phyloP scores from a whole-genome alignment of 2,113 vertebrate species.

The Vireo altiloquus region DNA sequence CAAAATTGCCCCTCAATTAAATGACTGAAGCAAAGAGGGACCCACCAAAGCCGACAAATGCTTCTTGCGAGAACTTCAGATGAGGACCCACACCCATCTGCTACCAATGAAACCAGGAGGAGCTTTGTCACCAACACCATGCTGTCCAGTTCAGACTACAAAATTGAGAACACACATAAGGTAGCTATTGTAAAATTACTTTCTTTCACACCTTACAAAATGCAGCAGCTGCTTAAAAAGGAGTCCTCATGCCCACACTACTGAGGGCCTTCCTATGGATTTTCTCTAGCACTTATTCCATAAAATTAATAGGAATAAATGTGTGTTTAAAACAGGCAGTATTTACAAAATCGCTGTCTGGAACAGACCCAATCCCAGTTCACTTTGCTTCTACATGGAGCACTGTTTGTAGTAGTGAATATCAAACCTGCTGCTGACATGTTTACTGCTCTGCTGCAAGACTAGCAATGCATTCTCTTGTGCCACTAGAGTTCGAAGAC shows the following conservation, averaged over 20 bases:
- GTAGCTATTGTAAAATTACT: not conserved
- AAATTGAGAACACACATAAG: not conserved
- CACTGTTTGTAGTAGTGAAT: not conserved
- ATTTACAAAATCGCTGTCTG: not conserved
- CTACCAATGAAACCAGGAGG: not conserved
- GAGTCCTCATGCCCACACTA: accelerated
- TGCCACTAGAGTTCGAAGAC: not conserved
- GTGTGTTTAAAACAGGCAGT: not conserved
- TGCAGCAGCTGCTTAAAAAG: not conserved
- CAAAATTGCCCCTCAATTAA: not conserved
- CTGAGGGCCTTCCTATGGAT: not conserved
- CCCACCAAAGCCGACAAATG: not conserved
- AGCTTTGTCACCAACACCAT: not conserved
- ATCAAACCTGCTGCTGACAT: not conserved
- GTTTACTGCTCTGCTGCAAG: not conserved
- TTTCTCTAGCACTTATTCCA: not conserved
- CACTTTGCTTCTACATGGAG: not conserved
- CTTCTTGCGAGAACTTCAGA: not conserved
- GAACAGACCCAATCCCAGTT: not conserved
- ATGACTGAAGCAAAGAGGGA: not conserved
- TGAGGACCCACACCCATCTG: not conserved
- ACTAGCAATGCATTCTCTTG: not conserved
- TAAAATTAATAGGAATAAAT: not conserved
- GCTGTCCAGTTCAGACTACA: not conserved
- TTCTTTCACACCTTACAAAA: not conserved